phyloP scores from a whole-genome alignment of 2,113 vertebrate genomes.

The Dasyornis broadbenti region DNA sequence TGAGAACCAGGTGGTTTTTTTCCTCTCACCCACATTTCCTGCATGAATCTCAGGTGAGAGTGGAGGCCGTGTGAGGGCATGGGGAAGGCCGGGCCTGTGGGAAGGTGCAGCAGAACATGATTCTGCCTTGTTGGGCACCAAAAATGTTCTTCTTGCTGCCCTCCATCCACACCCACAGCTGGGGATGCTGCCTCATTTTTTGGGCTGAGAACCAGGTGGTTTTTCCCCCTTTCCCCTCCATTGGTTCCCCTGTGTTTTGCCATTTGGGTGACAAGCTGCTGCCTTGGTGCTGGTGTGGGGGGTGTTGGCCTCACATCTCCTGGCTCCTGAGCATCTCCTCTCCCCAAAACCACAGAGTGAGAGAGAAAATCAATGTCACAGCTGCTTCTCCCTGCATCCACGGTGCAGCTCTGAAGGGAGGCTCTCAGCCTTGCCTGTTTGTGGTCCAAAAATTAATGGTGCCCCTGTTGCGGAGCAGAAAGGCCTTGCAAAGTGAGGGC shows the following conservation, averaged over 20 bases:
- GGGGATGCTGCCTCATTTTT: neutral
- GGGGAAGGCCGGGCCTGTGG: too few species aligned
- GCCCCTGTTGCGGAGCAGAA: too few species aligned
- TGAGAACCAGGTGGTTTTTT: too few species aligned
- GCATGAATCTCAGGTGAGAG: too few species aligned
- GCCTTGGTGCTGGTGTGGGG: neutral
- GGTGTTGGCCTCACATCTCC: neutral
- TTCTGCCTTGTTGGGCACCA: neutral
- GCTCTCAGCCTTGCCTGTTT: neutral
- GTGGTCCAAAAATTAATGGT: rapidly evolving
- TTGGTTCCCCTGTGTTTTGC: neutral
- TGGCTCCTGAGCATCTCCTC: neutral
- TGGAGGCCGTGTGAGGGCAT: too few species aligned
- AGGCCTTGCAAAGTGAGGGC: too few species aligned
- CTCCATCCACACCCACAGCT: neutral
- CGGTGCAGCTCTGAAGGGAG: neutral
- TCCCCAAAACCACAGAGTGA: neutral
- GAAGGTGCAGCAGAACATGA: rapidly evolving
- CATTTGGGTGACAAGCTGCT: neutral
- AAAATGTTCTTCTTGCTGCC: neutral
- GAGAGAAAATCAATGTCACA: neutral
- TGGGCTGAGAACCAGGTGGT: neutral
- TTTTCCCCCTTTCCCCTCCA: neutral
- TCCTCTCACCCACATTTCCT: too few species aligned
- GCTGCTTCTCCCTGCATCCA: neutral